Conservation (phyloP, 2,888 invertebrate species). For the Micropterix aruncella region DNA sequence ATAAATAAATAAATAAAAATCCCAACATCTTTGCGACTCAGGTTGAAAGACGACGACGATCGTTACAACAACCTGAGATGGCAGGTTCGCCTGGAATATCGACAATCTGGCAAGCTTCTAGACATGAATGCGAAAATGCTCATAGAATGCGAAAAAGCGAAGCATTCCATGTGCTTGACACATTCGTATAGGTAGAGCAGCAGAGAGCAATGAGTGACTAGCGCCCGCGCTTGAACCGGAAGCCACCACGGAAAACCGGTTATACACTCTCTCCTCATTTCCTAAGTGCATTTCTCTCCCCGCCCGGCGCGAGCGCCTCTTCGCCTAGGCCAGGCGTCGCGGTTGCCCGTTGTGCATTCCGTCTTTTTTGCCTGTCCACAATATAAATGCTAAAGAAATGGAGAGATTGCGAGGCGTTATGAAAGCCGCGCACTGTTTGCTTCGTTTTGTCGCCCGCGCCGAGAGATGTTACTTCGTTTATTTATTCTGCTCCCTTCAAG, state of each 20-base stretch:
- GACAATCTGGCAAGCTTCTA: no score
- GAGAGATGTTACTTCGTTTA: neutral
- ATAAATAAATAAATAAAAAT: no score
- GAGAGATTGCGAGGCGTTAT: conserved; percentile 6
- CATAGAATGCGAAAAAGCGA: no score
- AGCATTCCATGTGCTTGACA: no score
- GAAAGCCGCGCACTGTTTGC: neutral
- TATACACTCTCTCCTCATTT: conserved; percentile 11
- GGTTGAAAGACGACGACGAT: no score
- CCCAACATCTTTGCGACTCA: no score
- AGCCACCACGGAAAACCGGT: conserved; percentile 6
- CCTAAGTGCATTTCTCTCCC: conserved; percentile 11
- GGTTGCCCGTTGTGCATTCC: conserved; percentile 7
- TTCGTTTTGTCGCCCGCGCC: neutral
- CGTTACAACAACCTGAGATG: no score
- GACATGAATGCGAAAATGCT: no score
- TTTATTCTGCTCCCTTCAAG: neutral
- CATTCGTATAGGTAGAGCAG: no score
- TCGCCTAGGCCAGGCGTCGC: conserved; percentile 3
- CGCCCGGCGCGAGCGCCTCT: conserved; percentile 4
- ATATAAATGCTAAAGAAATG: conserved; percentile 11
- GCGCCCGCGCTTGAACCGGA: no score
- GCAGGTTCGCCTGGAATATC: no score
- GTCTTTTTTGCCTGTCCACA: neutral
- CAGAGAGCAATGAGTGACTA: no score